Percentiles rank a stretch among this genome's conserved stretches.
These are phyloP conservation scores for Rutpela maculata DNA, from an alignment of 2,888 invertebrate genomes.

Conservation along the genomic window DNA sequence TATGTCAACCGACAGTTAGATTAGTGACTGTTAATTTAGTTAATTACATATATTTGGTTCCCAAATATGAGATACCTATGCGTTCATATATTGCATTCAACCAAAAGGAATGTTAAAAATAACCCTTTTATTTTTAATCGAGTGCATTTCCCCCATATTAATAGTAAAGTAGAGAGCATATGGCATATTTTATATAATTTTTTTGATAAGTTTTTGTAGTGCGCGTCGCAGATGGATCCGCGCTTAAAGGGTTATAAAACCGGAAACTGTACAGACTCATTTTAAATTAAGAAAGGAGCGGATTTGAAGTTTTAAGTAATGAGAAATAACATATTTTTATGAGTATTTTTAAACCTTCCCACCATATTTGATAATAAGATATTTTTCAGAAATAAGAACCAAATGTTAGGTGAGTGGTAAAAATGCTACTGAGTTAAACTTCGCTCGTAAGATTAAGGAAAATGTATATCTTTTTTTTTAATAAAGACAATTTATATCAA, in stretches of 20 bases:
- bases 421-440: too few species aligned
- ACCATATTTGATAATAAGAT: slow-evolving; percentile 33
- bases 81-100: slow-evolving; percentile 32
- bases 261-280: slow-evolving; percentile 59
- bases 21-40: neutral
- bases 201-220: slow-evolving; percentile 64
- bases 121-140: slow-evolving; percentile 59
- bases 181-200: slow-evolving; percentile 66
- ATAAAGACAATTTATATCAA: too few species aligned
- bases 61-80: slow-evolving; percentile 23
- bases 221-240: slow-evolving; percentile 54
- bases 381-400: neutral
- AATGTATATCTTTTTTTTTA: too few species aligned
- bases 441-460: too few species aligned
- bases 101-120: slow-evolving; percentile 55
- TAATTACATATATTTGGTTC: slow-evolving; percentile 38
- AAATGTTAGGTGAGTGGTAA: neutral
- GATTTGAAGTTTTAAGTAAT: slow-evolving; percentile 50
- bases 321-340: slow-evolving; percentile 58
- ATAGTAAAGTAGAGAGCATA: slow-evolving; percentile 56
- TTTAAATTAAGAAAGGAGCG: slow-evolving; percentile 55
- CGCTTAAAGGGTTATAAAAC: slow-evolving; percentile 59
- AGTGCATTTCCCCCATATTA: slow-evolving; percentile 55
- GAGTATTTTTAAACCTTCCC: slow-evolving; percentile 49
- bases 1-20: neutral